These are phyloP conservation scores for Aphidius gifuensis DNA, from an alignment of 1,140 invertebrate genomes.

Conservation along the genomic window DNA sequence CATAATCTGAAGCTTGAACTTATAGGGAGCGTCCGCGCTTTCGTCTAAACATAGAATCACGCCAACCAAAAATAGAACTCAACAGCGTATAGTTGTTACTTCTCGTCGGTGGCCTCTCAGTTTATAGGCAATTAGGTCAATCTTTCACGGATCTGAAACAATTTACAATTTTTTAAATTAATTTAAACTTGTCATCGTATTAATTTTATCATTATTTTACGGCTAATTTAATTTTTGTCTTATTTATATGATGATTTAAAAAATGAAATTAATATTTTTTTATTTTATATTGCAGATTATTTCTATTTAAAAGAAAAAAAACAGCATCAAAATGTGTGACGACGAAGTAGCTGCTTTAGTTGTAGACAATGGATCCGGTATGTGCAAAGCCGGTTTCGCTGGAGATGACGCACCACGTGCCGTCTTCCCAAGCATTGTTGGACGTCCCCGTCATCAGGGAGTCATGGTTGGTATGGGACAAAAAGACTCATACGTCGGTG, in stretches of 20 bases:
- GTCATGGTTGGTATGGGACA: slow-evolving; percentile 96
- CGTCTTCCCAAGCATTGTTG: slow-evolving; percentile 83
- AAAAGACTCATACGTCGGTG: slow-evolving; percentile 86
- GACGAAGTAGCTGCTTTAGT: slow-evolving; percentile 86
- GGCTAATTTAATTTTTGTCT: too few relatives aligned
- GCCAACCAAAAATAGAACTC: slow-evolving; percentile 47
- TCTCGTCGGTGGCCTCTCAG: slow-evolving; percentile 31
- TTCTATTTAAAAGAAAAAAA: background rate
- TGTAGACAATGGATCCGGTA: slow-evolving; percentile 84
- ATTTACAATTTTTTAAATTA: slow-evolving; percentile 14
- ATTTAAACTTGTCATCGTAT: background rate
- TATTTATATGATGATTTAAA: too few relatives aligned
- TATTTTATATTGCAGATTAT: too few relatives aligned
- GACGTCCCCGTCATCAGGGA: slow-evolving; percentile 71
- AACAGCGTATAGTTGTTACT: slow-evolving; percentile 33
- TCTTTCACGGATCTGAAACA: slow-evolving; percentile 36
- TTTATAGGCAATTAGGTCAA: slow-evolving; percentile 55
- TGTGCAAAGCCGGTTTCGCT: slow-evolving; percentile 89
- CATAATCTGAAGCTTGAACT: slow-evolving; percentile 53
- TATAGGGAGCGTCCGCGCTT: slow-evolving; percentile 52
- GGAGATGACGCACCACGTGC: slow-evolving; percentile 83
- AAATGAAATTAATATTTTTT: too few relatives aligned
- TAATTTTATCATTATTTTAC: too few relatives aligned
- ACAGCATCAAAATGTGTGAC: slow-evolving; percentile 70
- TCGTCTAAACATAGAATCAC: slow-evolving; percentile 51